These are phyloP conservation scores for Rhinoptilus africanus DNA, from an alignment of 2,113 vertebrate genomes.

Conservation along the genomic window DNA sequence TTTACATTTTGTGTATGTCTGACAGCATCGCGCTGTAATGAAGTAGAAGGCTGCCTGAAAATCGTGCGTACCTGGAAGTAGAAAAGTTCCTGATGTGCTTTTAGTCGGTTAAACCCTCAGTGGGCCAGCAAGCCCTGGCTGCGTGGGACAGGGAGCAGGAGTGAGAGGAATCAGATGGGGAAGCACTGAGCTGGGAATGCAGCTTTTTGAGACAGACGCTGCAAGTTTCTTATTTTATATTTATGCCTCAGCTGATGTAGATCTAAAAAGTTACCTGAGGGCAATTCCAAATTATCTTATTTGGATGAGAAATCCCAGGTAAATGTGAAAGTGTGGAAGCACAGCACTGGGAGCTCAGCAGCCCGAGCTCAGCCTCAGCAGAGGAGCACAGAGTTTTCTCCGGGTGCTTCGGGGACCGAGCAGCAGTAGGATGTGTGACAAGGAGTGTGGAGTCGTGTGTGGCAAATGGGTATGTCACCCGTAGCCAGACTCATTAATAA, in stretches of 20 bases:
- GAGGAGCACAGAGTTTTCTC: background rate
- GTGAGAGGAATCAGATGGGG: background rate
- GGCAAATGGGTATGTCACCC: background rate
- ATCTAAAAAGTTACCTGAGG: background rate
- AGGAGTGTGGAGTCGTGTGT: background rate
- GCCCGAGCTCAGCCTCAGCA: background rate
- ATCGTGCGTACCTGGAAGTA: background rate
- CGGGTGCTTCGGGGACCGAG: rapidly evolving
- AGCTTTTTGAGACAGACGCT: background rate
- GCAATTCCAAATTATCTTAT: background rate
- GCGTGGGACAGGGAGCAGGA: background rate
- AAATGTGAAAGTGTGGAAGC: background rate
- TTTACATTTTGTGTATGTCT: background rate
- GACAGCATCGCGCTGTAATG: background rate
- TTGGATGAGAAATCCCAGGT: background rate
- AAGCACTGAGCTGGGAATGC: background rate
- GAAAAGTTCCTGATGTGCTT: background rate
- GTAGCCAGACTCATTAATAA: background rate
- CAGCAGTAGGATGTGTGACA: background rate
- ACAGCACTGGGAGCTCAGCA: background rate
- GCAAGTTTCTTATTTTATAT: background rate
- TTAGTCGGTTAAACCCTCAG: background rate
- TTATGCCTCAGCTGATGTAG: background rate
- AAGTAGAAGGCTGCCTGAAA: background rate
- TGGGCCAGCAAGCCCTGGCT: background rate